Evolutionary conservation across 2,113 vertebrate species (phyloP), one percentile per base, ranked within the genome.

Genomic region (Silurus asotus): DNA sequence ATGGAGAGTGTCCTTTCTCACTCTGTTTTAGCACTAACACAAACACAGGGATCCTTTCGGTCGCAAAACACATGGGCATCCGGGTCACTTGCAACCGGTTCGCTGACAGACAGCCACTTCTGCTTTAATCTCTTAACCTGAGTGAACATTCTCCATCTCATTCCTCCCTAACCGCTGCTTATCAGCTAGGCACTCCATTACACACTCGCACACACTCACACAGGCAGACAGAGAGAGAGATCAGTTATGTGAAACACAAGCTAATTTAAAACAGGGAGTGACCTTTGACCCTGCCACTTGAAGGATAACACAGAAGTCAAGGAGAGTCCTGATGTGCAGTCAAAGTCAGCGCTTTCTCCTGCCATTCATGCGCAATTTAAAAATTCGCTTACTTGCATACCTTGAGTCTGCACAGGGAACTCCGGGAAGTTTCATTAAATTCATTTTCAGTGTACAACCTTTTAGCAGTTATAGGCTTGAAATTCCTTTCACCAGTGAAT

Each of bases 401-500:
- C 95, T 95, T 95, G 97, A 19, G 96, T 96, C 96, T 97, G 97
- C 97, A 97, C 96, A 97, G 37, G 37, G 37, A 37, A 95, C 96
- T 97, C 92, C 95, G 95, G 96, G 95, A 96, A 98, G 96, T 97
- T 98, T 97, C 96, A 97, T 97, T 97, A 97, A 98, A 98, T 98
- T 98, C 97, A 98, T 98, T 98, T 98, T 97, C 96, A 95, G 96
- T 97, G 96, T 96, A 96, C 95, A 96, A 94, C 96, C 96, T 98
- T 98, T 98, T 98, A 98, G 96, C 96, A 96, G 96, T 95, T 96
- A 96, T 98, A 96, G 96, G 96, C 96, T 96, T 98, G 97, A 98
- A 98, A 98, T 97, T 97, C 96, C 96, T 96, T 97, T 98, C 96
- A 96, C 97, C 96, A 96, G 96, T 94, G 95, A 96, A 97, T 97